Evolutionary conservation across 2,113 vertebrate species (phyloP).

Genomic region (Chloebia gouldiae): DNA sequence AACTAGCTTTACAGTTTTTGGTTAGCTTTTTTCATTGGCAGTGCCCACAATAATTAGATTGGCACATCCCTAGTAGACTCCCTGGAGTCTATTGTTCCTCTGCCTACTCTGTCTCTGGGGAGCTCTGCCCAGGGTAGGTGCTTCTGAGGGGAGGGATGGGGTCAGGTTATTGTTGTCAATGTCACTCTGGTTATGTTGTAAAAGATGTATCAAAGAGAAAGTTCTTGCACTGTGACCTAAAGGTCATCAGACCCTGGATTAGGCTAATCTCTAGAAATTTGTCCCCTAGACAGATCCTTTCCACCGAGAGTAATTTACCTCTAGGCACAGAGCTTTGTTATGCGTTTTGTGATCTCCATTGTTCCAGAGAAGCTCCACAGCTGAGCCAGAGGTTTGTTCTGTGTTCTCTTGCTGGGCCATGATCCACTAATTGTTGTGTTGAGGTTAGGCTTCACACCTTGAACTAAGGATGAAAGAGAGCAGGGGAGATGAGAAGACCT

Average conservation of each 20-base stretch:
- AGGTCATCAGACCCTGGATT: constrained; percentile 53
- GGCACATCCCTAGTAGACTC: constrained; percentile 8
- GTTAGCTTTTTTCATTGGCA: background rate
- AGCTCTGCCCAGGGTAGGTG: constrained; percentile 3
- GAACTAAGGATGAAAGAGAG: background rate
- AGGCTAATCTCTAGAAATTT: constrained; percentile 44
- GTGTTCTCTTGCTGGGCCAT: background rate
- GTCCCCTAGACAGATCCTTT: constrained; percentile 23
- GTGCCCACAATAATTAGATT: constrained; percentile 8
- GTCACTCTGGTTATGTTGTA: constrained; percentile 45
- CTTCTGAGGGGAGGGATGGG: background rate
- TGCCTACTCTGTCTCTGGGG: background rate
- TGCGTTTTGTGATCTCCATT: background rate
- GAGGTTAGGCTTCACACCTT: background rate
- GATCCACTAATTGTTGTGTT: background rate
- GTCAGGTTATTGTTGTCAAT: constrained; percentile 46
- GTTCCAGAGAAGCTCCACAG: background rate
- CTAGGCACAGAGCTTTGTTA: constrained; percentile 13
- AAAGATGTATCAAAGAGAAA: constrained; percentile 48
- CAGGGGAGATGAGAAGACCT: background rate
- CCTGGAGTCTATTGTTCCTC: constrained; percentile 29
- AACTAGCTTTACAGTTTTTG: background rate
- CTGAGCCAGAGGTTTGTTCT: background rate
- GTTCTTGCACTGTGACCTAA: constrained; percentile 55
- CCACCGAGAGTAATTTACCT: constrained; percentile 2